Base-by-base conservation (phyloP, 2,888 invertebrate species). In the Tethea ocularis region DNA sequence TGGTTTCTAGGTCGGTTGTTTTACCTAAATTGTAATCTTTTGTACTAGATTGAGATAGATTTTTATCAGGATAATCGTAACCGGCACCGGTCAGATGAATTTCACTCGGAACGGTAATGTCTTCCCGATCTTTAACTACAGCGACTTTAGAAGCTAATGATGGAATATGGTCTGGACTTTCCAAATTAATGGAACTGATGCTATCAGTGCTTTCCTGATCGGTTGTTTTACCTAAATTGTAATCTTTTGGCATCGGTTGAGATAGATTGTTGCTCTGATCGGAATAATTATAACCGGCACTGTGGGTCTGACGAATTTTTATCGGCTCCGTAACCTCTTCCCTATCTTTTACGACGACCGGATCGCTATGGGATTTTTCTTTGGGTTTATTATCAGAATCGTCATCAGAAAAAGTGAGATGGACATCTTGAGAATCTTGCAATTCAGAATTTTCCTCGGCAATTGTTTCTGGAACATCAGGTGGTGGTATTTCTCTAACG, bases 171-270 rank as follows among this genome's bases (percentile, higher is more conserved):
- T 89, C 91, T 2, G 90, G 91, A 66, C 91, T 92, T 7, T 89
- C 90, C 56, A 91, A 67, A 51, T 68, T 80, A 8, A 87, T 67
- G 1, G 91, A 90, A 38, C 82, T 77, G 29, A 85, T 82, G 57
- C 89, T 93, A 41, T 91, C 93, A 2, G 93, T 93, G 61, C 89
- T 91, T 46, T 90, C 93, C 64, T 87, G 91, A 57, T 93, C 92
- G 1, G 90, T 90, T 0, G 84, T 78, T 66, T 88, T 90, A 1
- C 78, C 84, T 61, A 81, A 73, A 53, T 71, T 72, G 38, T 68
- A 78, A 17, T 86, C 81, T 66, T 80, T 85, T 6, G 74, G 64
- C 57, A 71, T 66, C 0, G 77, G 69, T 64, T 88, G 86, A 0
- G 87, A 85, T 17, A 81, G 72, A 61, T 77, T 80, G 41, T 13